These are phyloP conservation scores for Cantharis rufa DNA, from an alignment of 2,888 invertebrate species.

Conservation along the genomic window DNA sequence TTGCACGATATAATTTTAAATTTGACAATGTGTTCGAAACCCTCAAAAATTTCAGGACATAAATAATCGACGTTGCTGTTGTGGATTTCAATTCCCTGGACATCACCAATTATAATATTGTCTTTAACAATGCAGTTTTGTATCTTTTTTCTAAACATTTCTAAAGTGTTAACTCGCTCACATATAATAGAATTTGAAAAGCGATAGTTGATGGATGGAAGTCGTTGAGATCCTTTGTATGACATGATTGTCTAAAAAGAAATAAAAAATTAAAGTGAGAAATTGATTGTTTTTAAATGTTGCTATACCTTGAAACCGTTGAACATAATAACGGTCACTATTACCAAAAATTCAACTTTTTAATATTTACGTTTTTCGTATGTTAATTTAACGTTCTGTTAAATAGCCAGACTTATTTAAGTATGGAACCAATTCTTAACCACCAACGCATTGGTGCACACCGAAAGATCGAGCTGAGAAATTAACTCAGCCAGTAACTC, in stretches of 20 bases:
- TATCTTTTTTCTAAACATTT: conserved; percentile 1
- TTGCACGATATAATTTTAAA: conserved; percentile 10
- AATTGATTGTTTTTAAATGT: no score
- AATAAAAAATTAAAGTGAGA: not conserved
- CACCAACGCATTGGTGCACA: no score
- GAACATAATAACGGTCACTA: no score
- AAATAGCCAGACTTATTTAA: no score
- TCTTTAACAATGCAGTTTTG: conserved; percentile 9
- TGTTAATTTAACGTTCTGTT: no score
- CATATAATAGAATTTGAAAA: conserved; percentile 14
- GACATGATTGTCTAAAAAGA: not conserved
- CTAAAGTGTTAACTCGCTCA: not conserved
- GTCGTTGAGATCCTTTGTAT: not conserved
- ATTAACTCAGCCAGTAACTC: no score
- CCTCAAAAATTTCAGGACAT: conserved; percentile 7
- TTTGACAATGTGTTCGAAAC: conserved; percentile 3
- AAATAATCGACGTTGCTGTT: conserved; percentile 10
- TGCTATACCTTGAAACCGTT: no score
- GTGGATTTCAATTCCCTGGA: conserved; percentile 15
- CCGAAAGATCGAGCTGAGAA: no score
- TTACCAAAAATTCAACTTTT: no score
- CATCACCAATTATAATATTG: conserved; percentile 5
- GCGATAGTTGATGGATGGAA: conserved; percentile 9
- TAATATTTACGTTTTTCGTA: no score
- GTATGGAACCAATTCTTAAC: no score